These are phyloP conservation scores for Diplazon laetatorius DNA, from an alignment of 2,888 invertebrate genomes.

Conservation along the genomic window DNA sequence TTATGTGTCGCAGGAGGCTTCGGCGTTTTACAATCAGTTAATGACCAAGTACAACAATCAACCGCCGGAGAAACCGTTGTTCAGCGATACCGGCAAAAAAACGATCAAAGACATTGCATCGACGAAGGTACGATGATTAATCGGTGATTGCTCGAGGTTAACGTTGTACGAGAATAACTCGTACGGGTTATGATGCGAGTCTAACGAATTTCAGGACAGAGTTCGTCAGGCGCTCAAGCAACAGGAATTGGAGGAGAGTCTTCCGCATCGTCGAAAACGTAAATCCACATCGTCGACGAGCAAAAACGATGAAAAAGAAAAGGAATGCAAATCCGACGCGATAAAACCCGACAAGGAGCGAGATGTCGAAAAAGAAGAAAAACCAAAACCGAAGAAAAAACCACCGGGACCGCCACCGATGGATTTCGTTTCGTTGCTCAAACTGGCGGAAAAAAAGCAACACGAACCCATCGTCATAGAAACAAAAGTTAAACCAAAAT, in stretches of 20 bases:
- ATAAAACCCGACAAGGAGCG: conserved; percentile 78
- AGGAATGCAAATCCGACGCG: conserved; percentile 80
- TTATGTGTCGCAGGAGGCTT: conserved; percentile 92
- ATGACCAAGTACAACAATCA: conserved; percentile 91
- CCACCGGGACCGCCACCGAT: conserved; percentile 88
- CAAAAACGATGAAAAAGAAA: conserved; percentile 75
- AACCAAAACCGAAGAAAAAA: conserved; percentile 84
- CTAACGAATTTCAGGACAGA: conserved; percentile 83
- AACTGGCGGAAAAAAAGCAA: conserved; percentile 93
- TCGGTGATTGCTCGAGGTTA: no score
- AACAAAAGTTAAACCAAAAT: conserved; percentile 81
- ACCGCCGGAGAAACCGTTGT: conserved; percentile 88
- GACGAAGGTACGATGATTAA: conserved; percentile 80
- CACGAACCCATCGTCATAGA: conserved; percentile 89
- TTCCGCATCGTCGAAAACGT: conserved; percentile 87
- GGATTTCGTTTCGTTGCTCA: conserved; percentile 90
- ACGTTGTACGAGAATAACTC: no score
- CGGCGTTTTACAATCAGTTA: conserved; percentile 91
- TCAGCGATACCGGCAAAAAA: conserved; percentile 84
- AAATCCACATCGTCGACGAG: conserved; percentile 74
- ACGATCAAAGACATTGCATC: conserved; percentile 83
- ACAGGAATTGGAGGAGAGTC: conserved; percentile 89
- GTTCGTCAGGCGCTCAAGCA: conserved; percentile 89
- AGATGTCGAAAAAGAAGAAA: conserved; percentile 81
- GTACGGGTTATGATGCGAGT: conserved; percentile 24